phyloP scores from a whole-genome alignment of 2,113 vertebrate species.

The Chitala chitala region DNA sequence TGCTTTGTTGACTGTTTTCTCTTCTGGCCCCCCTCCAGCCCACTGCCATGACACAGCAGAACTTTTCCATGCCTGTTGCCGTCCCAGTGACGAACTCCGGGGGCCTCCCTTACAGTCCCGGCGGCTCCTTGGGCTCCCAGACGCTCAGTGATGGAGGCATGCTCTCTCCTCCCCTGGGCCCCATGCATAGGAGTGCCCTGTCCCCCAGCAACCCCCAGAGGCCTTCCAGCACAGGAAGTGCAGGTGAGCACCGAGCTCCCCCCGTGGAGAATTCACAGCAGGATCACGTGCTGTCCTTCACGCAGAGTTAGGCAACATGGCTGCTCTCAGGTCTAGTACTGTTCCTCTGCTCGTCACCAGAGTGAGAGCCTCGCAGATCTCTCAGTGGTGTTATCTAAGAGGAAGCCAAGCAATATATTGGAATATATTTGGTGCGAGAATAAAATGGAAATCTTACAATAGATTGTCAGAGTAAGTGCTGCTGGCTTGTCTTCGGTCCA shows the following conservation, averaged over 20 bases:
- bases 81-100: conserved; percentile 91
- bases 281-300: too few relatives aligned
- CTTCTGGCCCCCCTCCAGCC: conserved; percentile 61
- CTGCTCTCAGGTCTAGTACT: too few relatives aligned
- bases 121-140: conserved; percentile 77
- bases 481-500: too few relatives aligned
- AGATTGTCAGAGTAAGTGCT: too few relatives aligned
- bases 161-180: conserved; percentile 82
- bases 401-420: too few relatives aligned
- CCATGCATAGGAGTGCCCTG: conserved; percentile 82
- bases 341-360: too few relatives aligned
- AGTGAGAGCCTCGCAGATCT: too few relatives aligned
- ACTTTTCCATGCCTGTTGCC: conserved; percentile 97
- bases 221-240: conserved; percentile 80
- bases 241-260: conserved; percentile 61
- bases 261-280: too few relatives aligned
- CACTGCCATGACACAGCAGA: conserved; percentile 83
- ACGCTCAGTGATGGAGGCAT: conserved; percentile 82
- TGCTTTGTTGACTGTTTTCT: not conserved
- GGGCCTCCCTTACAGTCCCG: conserved; percentile 84
- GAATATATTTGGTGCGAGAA: too few relatives aligned
- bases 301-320: too few relatives aligned
- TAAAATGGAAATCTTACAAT: too few relatives aligned
- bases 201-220: conserved; percentile 83
- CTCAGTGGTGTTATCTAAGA: too few relatives aligned